Evolutionary conservation across 2,888 invertebrate genomes (phyloP).

Genomic region (Rotaria sp.): DNA sequence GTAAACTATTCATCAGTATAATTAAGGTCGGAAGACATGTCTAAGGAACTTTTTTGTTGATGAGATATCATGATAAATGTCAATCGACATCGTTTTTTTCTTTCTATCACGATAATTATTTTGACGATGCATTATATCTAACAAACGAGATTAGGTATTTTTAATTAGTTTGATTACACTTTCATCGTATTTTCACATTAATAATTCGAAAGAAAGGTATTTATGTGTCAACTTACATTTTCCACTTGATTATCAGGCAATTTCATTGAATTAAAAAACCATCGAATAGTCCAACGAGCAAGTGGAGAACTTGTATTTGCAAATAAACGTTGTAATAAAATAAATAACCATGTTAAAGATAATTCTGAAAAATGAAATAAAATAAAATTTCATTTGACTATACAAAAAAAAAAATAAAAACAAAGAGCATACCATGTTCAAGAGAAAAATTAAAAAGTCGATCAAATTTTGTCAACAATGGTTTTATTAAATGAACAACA

Average conservation of each 20-base stretch:
- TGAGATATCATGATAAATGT: no score
- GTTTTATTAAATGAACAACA: constrained; percentile 15
- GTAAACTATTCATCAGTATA: no score
- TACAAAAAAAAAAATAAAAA: not conserved
- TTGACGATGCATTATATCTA: no score
- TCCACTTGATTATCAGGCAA: not conserved
- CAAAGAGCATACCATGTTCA: not conserved
- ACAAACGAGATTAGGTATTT: no score
- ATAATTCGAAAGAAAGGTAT: no score
- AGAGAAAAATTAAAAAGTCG: not conserved
- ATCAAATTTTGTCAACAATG: not conserved
- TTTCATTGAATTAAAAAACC: not conserved
- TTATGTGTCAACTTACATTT: not conserved
- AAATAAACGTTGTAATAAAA: constrained; percentile 20
- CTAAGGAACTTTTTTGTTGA: no score
- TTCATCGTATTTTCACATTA: no score
- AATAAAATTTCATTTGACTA: not conserved
- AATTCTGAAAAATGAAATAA: not conserved
- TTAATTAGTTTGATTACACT: no score
- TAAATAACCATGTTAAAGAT: not conserved
- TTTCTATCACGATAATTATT: no score
- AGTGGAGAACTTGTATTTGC: not conserved
- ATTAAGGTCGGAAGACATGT: no score
- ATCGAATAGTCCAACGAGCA: not conserved
- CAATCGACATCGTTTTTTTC: no score